These are phyloP conservation scores for Sipha flava DNA, from an alignment of 1,140 invertebrate species.

Conservation along the genomic window DNA sequence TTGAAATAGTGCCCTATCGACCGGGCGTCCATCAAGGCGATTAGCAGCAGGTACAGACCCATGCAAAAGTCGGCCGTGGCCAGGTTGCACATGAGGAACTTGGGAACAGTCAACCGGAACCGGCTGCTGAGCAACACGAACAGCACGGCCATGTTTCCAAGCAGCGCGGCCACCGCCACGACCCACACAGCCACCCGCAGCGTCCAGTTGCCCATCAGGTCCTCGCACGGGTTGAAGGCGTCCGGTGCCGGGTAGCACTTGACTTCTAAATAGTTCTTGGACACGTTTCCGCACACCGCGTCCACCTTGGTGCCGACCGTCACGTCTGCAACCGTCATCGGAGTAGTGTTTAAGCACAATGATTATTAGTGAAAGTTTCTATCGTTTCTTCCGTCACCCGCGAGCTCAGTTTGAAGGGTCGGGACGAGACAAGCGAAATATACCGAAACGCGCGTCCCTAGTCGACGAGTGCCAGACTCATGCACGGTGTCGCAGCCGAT, in stretches of 20 bases:
- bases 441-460: too few relatives aligned
- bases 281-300: constrained; percentile 51
- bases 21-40: constrained; percentile 55
- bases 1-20: constrained; percentile 59
- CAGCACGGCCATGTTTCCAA: constrained; percentile 55
- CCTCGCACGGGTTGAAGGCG: constrained; percentile 89
- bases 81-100: constrained; percentile 61
- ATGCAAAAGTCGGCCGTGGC: constrained; percentile 57
- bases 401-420: too few relatives aligned
- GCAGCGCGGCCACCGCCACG: constrained; percentile 86
- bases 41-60: constrained; percentile 57
- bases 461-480: too few relatives aligned
- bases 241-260: constrained; percentile 70
- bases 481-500: too few relatives aligned
- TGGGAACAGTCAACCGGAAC: constrained; percentile 48
- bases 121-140: constrained; percentile 46
- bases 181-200: constrained; percentile 93
- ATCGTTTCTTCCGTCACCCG: too few relatives aligned
- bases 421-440: too few relatives aligned
- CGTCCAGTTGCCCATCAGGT: constrained; percentile 97
- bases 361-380: too few relatives aligned
- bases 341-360: too few relatives aligned
- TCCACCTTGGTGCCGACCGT: neutral
- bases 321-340: neutral
- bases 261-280: constrained; percentile 46